Base-by-base conservation (phyloP, 2,113 vertebrate genomes). In the Thunnus thynnus region DNA sequence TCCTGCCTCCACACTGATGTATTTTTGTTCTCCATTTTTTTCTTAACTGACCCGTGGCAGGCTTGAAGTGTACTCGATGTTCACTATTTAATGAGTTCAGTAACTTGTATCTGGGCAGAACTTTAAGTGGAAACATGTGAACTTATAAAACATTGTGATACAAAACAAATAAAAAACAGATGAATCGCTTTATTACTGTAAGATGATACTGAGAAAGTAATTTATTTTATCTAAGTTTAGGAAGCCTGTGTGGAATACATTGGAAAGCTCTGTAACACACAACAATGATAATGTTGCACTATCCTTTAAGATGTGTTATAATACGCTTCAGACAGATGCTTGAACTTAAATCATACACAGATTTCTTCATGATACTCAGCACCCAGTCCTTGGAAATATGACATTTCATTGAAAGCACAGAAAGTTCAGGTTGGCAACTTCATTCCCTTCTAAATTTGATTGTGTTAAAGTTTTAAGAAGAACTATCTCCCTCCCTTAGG, bases 31-130 rank as follows among this genome's bases (percentile, higher is more conserved):
- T 12, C 14, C 7, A 41, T 20, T 32, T 62, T 72, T 25, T 16
- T 5, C 36, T 46, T 68, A 32, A 44, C 32, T 58, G 18, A 4
- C 54, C 44, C 27, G 14, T 72, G 17, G 51, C 32, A 62, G 69
- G 22, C 16, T 65, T 22, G 44, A 56, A 80, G 36, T 58, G 13
- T 47, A 36, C 41, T 25, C 20, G 18, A 60, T 83, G 60, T 54
- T 80, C 20, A 60, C 14, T 1, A 65, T 52, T 82, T 84, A 80
- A 90, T 86, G 16, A 79, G 44, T 57, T 76, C 58, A 27, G 54
- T 62, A 65, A 44, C 57, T 60, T 63, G 48, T 27, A 62, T 74
- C 41, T 73, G 32, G 56, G 71, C 25, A 58, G 32, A 73, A 44
- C 16, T 17, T 25, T 8, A 22, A 69, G 55, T 57, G 22, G 47